A percentile compares a stretch with the other conserved stretches of the same genome.
These are phyloP conservation scores for Patella depressa DNA, from an alignment of 2,888 invertebrate genomes.

Conservation along the genomic window DNA sequence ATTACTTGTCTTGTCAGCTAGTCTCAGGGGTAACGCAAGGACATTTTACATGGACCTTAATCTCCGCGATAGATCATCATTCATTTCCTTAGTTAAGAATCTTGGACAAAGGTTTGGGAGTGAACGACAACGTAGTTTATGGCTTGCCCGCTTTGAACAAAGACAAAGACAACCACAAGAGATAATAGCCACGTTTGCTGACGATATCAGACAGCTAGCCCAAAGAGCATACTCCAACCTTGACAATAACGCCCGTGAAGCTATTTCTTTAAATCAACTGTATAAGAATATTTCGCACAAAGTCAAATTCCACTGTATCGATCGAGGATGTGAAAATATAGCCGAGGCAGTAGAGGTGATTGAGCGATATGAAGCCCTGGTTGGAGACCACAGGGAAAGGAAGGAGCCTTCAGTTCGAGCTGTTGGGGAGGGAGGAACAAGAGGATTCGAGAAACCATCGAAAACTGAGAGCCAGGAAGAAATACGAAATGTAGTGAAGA, in stretches of 20 bases:
- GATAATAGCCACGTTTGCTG: background rate
- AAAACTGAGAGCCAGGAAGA: too few species aligned
- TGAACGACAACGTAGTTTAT: slow-evolving; percentile 4
- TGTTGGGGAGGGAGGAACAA: background rate
- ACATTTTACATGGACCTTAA: too few species aligned
- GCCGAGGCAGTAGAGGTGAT: slow-evolving; percentile 11
- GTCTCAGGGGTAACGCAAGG: too few species aligned
- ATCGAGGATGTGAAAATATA: slow-evolving; percentile 14
- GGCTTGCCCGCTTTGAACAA: slow-evolving; percentile 11
- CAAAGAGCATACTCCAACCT: background rate
- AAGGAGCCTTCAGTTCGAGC: background rate
- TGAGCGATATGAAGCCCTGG: slow-evolving; percentile 16
- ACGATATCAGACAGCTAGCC: background rate
- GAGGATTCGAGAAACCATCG: too few species aligned
- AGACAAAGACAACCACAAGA: slow-evolving; percentile 9
- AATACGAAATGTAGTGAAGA: too few species aligned
- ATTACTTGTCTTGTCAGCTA: too few species aligned
- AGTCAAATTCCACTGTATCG: slow-evolving; percentile 12
- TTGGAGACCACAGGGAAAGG: slow-evolving; percentile 3
- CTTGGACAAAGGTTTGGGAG: background rate
- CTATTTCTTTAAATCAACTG: slow-evolving; percentile 13
- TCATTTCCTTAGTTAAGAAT: too few species aligned
- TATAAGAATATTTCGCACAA: slow-evolving; percentile 12
- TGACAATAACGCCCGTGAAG: background rate
- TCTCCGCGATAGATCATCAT: too few species aligned